These are phyloP conservation scores for Oncorhynchus gorbuscha DNA, from an alignment of 2,113 vertebrate species.

Conservation along the genomic window DNA sequence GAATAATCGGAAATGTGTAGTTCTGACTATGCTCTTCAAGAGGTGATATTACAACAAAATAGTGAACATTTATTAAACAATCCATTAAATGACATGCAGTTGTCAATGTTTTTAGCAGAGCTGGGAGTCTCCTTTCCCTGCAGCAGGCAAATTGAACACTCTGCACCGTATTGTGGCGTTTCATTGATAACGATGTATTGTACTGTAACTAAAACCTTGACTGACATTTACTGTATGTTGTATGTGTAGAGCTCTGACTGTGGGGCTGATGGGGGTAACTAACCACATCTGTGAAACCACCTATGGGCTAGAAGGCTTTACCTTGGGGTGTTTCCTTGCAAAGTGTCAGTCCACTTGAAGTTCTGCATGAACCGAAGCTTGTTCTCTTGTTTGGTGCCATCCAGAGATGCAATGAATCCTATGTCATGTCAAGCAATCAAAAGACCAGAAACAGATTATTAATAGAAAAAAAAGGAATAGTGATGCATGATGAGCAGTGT, in stretches of 20 bases:
- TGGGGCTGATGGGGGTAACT: neutral
- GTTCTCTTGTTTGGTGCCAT: constrained; percentile 91
- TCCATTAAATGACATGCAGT: no score
- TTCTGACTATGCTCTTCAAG: no score
- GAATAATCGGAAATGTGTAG: no score
- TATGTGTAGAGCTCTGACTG: neutral
- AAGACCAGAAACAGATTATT: constrained; percentile 30
- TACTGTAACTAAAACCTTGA: neutral
- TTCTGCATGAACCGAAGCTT: constrained; percentile 96
- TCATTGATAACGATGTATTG: neutral
- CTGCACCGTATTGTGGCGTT: no score
- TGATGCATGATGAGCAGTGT: neutral
- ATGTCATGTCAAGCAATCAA: constrained; percentile 9
- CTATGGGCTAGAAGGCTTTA: constrained; percentile 40
- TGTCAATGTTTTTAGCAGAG: no score
- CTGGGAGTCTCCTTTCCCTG: no score
- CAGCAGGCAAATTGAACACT: no score
- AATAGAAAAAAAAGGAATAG: constrained; percentile 16
- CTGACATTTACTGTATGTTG: neutral
- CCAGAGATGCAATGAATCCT: constrained; percentile 89
- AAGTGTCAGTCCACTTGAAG: constrained; percentile 97
- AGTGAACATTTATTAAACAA: no score
- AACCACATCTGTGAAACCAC: neutral
- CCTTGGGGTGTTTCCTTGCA: constrained; percentile 91
- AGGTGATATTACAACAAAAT: no score